phyloP scores from a whole-genome alignment of 2,113 vertebrate species.

The Nothoprocta pentlandii region DNA sequence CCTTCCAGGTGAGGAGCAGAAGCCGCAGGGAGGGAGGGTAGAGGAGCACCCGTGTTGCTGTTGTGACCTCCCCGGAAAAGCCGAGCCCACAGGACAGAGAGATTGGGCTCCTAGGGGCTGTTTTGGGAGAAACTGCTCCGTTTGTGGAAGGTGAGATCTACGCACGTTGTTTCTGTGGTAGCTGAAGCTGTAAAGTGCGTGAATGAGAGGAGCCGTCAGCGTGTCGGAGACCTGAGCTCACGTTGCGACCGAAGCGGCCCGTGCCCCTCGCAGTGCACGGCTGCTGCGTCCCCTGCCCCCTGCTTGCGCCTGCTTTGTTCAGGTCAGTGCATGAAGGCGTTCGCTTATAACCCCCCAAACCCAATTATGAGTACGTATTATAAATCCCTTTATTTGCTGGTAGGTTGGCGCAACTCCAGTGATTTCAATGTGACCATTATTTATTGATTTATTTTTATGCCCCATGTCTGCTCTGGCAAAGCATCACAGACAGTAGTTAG shows the following conservation, averaged over 20 bases:
- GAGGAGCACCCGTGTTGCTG: fast-evolving
- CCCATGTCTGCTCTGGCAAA: neutral
- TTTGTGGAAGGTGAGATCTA: neutral
- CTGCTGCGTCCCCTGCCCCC: too few relatives aligned
- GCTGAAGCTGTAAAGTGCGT: fast-evolving
- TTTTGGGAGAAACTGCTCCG: neutral
- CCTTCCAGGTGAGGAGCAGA: fast-evolving
- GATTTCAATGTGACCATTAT: neutral
- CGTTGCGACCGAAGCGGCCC: too few relatives aligned
- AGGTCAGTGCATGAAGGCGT: too few relatives aligned
- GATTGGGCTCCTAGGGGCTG: neutral
- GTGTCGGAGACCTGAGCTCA: neutral
- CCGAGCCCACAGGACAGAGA: neutral
- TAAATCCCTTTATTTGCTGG: fast-evolving
- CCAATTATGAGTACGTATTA: fast-evolving
- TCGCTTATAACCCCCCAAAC: neutral
- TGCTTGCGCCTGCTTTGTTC: neutral
- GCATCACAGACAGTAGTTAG: neutral
- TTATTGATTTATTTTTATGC: neutral
- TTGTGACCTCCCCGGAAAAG: neutral
- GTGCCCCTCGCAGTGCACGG: neutral
- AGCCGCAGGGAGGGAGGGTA: neutral
- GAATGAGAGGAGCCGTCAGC: neutral
- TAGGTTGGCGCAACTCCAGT: neutral
- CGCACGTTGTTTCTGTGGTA: neutral